These are phyloP conservation scores for Drosophila subquinaria DNA, from an alignment of 2,888 invertebrate genomes.

Conservation along the genomic window DNA sequence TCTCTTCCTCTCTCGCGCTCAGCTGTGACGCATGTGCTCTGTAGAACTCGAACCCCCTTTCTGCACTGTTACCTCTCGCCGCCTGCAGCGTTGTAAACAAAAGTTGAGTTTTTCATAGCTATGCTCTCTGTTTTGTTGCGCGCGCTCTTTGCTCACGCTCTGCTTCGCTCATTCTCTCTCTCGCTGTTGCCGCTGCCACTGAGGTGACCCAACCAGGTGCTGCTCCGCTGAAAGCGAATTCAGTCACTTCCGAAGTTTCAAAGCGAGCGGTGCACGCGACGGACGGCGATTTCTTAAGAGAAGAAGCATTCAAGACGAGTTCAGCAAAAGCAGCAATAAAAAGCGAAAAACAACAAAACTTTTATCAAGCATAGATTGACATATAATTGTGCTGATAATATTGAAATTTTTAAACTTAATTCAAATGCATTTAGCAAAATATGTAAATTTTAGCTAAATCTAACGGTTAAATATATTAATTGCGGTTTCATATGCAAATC, in stretches of 20 bases:
- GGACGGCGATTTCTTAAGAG: constrained; percentile 40
- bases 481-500: constrained; percentile 78
- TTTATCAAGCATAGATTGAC: constrained; percentile 35
- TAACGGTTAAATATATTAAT: constrained; percentile 40
- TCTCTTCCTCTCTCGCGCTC: constrained; percentile 33
- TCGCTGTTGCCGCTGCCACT: constrained; percentile 40
- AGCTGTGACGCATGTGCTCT: constrained; percentile 65
- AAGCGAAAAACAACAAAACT: constrained; percentile 49
- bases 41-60: constrained; percentile 16
- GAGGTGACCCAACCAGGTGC: constrained; percentile 84
- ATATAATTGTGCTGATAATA: constrained; percentile 21
- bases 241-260: constrained; percentile 84
- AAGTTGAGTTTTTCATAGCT: constrained; percentile 57
- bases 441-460: constrained; percentile 38
- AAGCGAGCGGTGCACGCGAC: constrained; percentile 74
- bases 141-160: constrained; percentile 19
- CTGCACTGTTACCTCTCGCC: constrained; percentile 36
- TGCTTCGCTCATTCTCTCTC: constrained; percentile 27
- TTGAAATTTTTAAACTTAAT: constrained; percentile 28
- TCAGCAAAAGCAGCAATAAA: constrained; percentile 44
- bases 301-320: constrained; percentile 43
- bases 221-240: constrained; percentile 77
- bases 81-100: constrained; percentile 68
- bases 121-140: constrained; percentile 49
- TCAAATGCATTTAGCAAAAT: constrained; percentile 18